A percentile compares a stretch with the other conserved stretches of the same genome.
Conservation (phyloP, 2,113 vertebrate genomes). For the Corynorhinus townsendii region DNA sequence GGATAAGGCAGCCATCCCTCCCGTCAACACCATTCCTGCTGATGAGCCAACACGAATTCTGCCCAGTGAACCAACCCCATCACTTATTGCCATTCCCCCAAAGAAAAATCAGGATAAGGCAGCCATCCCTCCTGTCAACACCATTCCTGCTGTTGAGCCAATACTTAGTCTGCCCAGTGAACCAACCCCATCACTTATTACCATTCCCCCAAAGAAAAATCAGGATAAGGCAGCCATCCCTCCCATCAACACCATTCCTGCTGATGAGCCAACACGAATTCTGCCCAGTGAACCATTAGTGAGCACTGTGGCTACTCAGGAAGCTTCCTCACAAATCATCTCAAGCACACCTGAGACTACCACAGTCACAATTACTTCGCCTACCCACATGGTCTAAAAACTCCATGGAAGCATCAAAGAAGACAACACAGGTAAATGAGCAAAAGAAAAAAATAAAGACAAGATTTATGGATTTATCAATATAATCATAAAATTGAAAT, state of each 20-base stretch:
- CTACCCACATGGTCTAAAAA: background rate
- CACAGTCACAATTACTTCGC: background rate
- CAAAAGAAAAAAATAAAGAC: background rate
- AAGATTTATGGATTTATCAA: background rate
- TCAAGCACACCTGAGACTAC: background rate
- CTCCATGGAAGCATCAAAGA: background rate
- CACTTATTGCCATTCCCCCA: background rate
- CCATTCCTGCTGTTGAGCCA: background rate
- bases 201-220: background rate
- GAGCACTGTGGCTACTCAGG: background rate
- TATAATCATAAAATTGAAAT: background rate
- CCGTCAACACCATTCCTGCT: too few relatives aligned
- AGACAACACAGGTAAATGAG: constrained; percentile 48
- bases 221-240: background rate
- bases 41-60: too few relatives aligned
- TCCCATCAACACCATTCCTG: background rate
- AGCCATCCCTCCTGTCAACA: background rate
- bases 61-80: too few relatives aligned
- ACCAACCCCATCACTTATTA: too few relatives aligned
- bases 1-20: too few relatives aligned
- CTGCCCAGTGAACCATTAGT: background rate
- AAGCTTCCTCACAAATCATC: background rate
- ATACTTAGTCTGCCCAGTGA: background rate
- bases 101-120: background rate
- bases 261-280: background rate